A percentile compares a stretch with the other conserved stretches of the same genome.
Conservation (phyloP, 2,888 invertebrate species). For the Toxonevra muliebris region DNA sequence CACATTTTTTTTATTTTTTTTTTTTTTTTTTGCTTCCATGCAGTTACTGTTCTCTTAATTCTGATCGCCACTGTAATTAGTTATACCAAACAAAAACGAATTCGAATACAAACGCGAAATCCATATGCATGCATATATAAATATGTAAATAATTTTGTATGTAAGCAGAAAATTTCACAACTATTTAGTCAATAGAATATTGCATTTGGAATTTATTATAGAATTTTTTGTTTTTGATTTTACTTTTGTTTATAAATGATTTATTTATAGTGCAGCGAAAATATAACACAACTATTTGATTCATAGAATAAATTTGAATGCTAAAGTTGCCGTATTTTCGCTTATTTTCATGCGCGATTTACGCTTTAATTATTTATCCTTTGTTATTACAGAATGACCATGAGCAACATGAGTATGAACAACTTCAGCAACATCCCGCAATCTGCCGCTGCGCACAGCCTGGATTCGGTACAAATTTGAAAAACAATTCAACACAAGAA, state of each 20-base stretch:
- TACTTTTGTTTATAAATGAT: not conserved
- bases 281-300: not conserved
- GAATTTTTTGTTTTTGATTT: too few relatives aligned
- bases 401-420: constrained; percentile 21
- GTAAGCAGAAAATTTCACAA: too few relatives aligned
- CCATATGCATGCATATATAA: too few relatives aligned
- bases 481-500: constrained; percentile 55
- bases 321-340: not conserved
- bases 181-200: too few relatives aligned
- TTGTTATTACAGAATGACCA: constrained; percentile 28
- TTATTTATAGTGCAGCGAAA: not conserved
- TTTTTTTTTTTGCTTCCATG: too few relatives aligned
- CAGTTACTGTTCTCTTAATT: too few relatives aligned
- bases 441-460: constrained; percentile 53
- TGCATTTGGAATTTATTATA: too few relatives aligned
- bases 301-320: not conserved
- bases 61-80: too few relatives aligned
- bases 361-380: not conserved
- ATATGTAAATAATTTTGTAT: too few relatives aligned
- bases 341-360: not conserved
- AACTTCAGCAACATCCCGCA: not conserved
- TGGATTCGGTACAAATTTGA: constrained; percentile 56
- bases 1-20: too few relatives aligned
- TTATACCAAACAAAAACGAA: too few relatives aligned
- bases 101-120: too few relatives aligned